A percentile compares a stretch with the other conserved stretches of the same genome.
Evolutionary conservation across 2,888 invertebrate species (phyloP).

Genomic region (Protonemura montana): DNA sequence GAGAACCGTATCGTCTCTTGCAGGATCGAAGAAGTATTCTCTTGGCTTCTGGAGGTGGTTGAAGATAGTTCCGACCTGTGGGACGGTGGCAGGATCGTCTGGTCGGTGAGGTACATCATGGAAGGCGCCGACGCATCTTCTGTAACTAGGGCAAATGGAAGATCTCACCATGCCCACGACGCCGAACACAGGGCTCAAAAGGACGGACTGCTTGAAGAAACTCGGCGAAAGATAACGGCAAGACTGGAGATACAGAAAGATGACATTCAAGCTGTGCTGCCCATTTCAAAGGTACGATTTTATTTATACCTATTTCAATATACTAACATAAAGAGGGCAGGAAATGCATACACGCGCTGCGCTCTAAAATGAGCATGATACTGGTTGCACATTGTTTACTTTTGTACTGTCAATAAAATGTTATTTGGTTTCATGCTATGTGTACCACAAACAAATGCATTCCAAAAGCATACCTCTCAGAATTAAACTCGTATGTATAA

Average conservation of each 20-base stretch:
- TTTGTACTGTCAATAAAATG: neutral
- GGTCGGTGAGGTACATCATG: constrained; percentile 79
- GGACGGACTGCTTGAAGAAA: constrained; percentile 57
- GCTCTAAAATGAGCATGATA: neutral
- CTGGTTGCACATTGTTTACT: neutral
- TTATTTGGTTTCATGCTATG: neutral
- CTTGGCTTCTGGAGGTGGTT: constrained; percentile 89
- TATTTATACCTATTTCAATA: too few relatives aligned
- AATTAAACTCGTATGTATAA: neutral
- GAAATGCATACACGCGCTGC: neutral
- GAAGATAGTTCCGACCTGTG: constrained; percentile 79
- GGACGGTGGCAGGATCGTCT: constrained; percentile 85
- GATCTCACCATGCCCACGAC: constrained; percentile 12
- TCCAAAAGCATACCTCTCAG: neutral
- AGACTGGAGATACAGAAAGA: constrained; percentile 91
- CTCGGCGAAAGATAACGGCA: constrained; percentile 74
- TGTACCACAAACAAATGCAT: neutral
- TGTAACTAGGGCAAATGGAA: constrained; percentile 1
- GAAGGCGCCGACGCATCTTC: constrained; percentile 45
- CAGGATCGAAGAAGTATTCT: constrained; percentile 81
- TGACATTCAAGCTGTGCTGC: constrained; percentile 91
- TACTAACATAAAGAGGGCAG: neutral
- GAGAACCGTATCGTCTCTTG: too few relatives aligned
- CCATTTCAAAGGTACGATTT: constrained; percentile 95
- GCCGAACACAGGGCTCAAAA: constrained; percentile 60